phyloP scores from a whole-genome alignment of 2,113 vertebrate species.

The Motacilla tschutschensis region DNA sequence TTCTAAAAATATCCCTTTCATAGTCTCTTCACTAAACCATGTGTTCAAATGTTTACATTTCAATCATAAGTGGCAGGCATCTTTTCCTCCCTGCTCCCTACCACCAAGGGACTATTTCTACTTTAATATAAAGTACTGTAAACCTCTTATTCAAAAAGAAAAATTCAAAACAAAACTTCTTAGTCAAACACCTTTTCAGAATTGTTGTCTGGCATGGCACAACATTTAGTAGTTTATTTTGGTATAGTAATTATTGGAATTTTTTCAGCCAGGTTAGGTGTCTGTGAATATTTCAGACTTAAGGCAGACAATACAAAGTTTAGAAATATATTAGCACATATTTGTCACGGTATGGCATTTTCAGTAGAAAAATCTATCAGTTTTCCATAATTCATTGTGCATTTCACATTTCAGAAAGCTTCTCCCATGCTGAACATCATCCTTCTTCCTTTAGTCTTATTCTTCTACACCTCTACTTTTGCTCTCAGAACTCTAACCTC shows the following conservation, averaged over 20 bases:
- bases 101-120: neutral
- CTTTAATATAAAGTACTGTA: slow-evolving; percentile 50
- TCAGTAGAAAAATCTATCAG: neutral
- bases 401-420: neutral
- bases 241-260: neutral
- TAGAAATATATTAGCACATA: neutral
- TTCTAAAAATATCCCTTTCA: neutral
- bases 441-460: neutral
- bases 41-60: neutral
- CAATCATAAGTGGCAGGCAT: neutral
- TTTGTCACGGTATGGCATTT: neutral
- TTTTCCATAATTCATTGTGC: neutral
- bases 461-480: neutral
- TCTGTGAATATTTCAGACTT: neutral
- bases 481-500: neutral
- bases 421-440: neutral
- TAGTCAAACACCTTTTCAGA: neutral
- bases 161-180: neutral
- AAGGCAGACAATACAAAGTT: slow-evolving; percentile 15
- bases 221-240: neutral
- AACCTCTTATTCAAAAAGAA: slow-evolving; percentile 13
- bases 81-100: neutral
- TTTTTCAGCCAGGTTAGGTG: neutral
- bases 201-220: neutral
- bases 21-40: neutral